Conservation (phyloP, 2,888 invertebrate species). For the Molanna angustata region DNA sequence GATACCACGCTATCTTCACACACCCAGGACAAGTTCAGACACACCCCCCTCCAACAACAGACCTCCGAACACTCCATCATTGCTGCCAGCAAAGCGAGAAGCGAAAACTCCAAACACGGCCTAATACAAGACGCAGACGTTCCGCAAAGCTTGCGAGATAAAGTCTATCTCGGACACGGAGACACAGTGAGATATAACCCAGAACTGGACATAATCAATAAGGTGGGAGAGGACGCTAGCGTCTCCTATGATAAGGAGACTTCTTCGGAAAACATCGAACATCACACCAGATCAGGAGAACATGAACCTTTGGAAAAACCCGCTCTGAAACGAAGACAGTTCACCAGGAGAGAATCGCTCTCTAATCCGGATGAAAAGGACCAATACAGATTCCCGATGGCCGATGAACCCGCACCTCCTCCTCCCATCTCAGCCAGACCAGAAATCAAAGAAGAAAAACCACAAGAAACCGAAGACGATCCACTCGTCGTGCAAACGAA, state of each 20-base stretch:
- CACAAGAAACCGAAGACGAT: constrained; percentile 48
- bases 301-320: constrained; percentile 33
- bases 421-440: constrained; percentile 41
- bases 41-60: constrained; percentile 13
- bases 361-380: constrained; percentile 40
- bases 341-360: constrained; percentile 39
- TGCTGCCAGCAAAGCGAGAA: constrained; percentile 19
- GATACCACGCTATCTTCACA: constrained; percentile 11
- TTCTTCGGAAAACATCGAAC: constrained; percentile 44
- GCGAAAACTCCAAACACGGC: constrained; percentile 20
- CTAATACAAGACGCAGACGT: constrained; percentile 35
- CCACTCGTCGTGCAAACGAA: constrained; percentile 73
- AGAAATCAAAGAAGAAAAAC: constrained; percentile 39
- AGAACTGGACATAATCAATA: constrained; percentile 53
- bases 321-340: constrained; percentile 41
- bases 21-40: constrained; percentile 17
- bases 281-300: constrained; percentile 36
- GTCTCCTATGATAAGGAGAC: constrained; percentile 40
- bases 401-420: constrained; percentile 43
- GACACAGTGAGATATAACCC: constrained; percentile 57
- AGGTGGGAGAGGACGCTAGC: constrained; percentile 37
- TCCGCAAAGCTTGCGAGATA: constrained; percentile 43
- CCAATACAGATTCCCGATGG: constrained; percentile 43
- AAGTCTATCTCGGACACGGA: constrained; percentile 55
- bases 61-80: constrained; percentile 13